phyloP scores from a whole-genome alignment of 2,888 invertebrate genomes.

The Athetis lepigone region DNA sequence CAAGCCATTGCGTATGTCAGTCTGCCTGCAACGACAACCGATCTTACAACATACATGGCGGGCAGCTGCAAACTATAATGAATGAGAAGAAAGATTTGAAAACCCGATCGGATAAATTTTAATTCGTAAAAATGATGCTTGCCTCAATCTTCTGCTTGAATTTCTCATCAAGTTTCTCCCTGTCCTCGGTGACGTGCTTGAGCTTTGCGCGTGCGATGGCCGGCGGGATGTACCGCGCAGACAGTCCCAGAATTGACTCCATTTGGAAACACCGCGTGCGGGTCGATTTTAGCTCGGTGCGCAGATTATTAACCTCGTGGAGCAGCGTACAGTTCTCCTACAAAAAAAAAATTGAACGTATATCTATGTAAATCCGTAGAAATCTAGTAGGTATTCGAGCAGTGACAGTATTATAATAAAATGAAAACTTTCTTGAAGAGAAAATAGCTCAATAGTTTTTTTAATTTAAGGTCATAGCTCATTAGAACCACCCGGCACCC shows the following conservation, averaged over 20 bases:
- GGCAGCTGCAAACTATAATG: not conserved
- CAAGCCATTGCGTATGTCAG: too few relatives aligned
- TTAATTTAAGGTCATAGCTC: too few relatives aligned
- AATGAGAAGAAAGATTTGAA: too few relatives aligned
- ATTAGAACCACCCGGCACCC: too few relatives aligned
- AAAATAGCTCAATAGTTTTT: too few relatives aligned
- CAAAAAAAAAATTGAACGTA: constrained; percentile 31
- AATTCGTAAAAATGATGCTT: constrained; percentile 45
- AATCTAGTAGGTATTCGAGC: too few relatives aligned
- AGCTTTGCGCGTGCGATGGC: constrained; percentile 92
- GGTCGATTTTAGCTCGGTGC: constrained; percentile 92
- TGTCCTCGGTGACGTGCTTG: constrained; percentile 91
- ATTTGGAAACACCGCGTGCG: constrained; percentile 93
- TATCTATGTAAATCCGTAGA: not conserved
- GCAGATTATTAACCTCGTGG: constrained; percentile 94
- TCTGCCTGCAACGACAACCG: too few relatives aligned
- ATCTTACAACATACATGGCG: not conserved
- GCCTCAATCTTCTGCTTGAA: constrained; percentile 89
- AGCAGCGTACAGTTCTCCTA: constrained; percentile 94
- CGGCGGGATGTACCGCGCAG: constrained; percentile 90
- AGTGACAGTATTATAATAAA: too few relatives aligned
- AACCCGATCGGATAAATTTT: too few relatives aligned
- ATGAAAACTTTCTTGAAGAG: too few relatives aligned
- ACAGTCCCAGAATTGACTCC: constrained; percentile 93
- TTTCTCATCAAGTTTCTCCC: constrained; percentile 90